These are phyloP conservation scores for Amphiprion percula DNA, from an alignment of 2,113 vertebrate species.

Conservation along the genomic window DNA sequence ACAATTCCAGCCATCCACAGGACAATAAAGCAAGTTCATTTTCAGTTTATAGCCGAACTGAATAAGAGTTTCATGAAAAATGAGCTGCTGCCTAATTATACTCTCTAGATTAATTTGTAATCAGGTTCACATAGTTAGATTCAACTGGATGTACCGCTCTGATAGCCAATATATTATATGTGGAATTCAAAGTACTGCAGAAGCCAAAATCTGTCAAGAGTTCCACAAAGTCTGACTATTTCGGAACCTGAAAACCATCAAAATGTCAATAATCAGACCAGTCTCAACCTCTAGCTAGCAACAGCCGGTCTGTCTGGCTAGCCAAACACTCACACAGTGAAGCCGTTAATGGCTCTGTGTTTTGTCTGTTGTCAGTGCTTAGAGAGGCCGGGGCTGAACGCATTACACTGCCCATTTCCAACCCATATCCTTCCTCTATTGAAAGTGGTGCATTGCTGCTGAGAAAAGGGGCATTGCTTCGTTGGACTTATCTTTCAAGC, in stretches of 20 bases:
- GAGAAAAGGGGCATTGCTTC: conserved; percentile 16
- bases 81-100: conserved; percentile 1
- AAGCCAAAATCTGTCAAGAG: conserved; percentile 30
- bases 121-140: conserved; percentile 15
- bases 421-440: conserved; percentile 60
- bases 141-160: not conserved
- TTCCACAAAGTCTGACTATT: conserved; percentile 20
- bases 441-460: conserved; percentile 31
- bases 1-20: conserved; percentile 4
- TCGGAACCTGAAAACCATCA: conserved; percentile 46
- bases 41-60: conserved; percentile 20
- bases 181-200: not conserved
- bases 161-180: not conserved
- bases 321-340: conserved; percentile 56
- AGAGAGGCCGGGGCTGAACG: conserved; percentile 55
- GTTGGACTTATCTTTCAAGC: not conserved
- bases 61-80: not conserved
- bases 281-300: conserved; percentile 34
- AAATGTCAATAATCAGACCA: conserved; percentile 58
- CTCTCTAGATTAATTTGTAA: not conserved
- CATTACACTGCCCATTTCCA: conserved; percentile 61
- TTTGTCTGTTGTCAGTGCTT: conserved; percentile 71
- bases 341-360: conserved; percentile 70
- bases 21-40: conserved; percentile 37
- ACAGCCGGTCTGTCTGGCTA: conserved; percentile 32